Conservation (phyloP, 2,113 vertebrate species). For the Oenanthe melanoleuca region DNA sequence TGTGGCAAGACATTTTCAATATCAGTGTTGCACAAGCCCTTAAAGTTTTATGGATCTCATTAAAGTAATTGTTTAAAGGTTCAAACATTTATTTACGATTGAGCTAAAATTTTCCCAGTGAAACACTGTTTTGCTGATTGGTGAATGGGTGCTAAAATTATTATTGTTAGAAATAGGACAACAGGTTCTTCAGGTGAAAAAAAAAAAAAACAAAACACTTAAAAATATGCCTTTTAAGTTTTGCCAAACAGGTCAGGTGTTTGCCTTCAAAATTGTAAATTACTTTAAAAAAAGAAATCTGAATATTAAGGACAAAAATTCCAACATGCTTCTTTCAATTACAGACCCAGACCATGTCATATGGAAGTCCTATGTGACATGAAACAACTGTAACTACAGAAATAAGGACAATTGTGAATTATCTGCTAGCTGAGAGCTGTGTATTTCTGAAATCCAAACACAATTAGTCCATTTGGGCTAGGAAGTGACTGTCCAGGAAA, state of each 20-base stretch:
- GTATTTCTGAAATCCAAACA: neutral
- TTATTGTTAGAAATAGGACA: neutral
- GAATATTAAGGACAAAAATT: neutral
- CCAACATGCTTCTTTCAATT: neutral
- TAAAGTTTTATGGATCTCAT: neutral
- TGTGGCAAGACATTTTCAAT: neutral
- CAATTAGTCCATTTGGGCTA: neutral
- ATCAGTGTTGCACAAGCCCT: neutral
- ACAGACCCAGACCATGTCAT: neutral
- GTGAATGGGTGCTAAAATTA: neutral
- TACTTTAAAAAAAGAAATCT: neutral
- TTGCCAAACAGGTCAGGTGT: neutral
- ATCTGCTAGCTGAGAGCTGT: neutral
- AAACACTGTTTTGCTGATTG: neutral
- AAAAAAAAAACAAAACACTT: neutral
- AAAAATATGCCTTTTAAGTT: neutral
- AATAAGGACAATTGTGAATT: neutral
- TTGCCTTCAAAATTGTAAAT: neutral
- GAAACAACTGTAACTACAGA: neutral
- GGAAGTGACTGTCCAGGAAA: neutral
- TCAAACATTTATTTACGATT: neutral
- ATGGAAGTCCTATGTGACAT: neutral
- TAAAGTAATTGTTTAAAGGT: conserved; percentile 6
- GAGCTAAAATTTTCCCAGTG: neutral
- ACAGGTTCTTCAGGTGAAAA: neutral